Evolutionary conservation across 2,888 invertebrate species (phyloP).

Genomic region (Antitype chi): DNA sequence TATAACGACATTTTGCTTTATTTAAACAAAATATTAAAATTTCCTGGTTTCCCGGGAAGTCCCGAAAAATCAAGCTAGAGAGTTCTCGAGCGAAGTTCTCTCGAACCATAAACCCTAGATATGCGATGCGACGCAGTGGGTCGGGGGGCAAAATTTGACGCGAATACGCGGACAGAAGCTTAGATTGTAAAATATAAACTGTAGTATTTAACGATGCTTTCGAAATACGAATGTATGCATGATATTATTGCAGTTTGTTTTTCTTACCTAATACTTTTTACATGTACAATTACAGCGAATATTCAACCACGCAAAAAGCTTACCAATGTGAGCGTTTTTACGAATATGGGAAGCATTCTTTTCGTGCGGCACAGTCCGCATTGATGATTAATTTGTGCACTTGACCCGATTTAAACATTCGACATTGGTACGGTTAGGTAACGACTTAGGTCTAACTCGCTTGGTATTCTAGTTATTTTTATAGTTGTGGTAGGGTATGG

Average conservation of each 20-base stretch:
- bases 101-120: too few relatives aligned
- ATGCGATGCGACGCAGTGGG: too few relatives aligned
- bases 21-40: too few relatives aligned
- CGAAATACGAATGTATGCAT: slow-evolving; percentile 20
- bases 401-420: slow-evolving; percentile 45
- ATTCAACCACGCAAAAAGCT: slow-evolving; percentile 28
- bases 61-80: too few relatives aligned
- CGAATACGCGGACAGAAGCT: too few relatives aligned
- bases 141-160: too few relatives aligned
- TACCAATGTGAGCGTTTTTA: slow-evolving; percentile 38
- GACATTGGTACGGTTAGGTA: slow-evolving; percentile 52
- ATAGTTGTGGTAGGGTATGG: slow-evolving; percentile 12
- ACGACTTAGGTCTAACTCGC: slow-evolving; percentile 19
- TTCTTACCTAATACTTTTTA: slow-evolving; percentile 44
- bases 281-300: slow-evolving; percentile 35
- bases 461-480: slow-evolving; percentile 41
- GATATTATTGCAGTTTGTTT: slow-evolving; percentile 31
- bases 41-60: too few relatives aligned
- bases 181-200: slow-evolving; percentile 21
- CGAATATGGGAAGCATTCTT: slow-evolving; percentile 52
- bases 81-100: too few relatives aligned
- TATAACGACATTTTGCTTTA: too few relatives aligned
- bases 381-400: slow-evolving; percentile 51
- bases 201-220: slow-evolving; percentile 30
- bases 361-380: slow-evolving; percentile 44